Base-by-base conservation (phyloP, 2,797 vertebrate species). In the Gymnothorax reevesii region DNA sequence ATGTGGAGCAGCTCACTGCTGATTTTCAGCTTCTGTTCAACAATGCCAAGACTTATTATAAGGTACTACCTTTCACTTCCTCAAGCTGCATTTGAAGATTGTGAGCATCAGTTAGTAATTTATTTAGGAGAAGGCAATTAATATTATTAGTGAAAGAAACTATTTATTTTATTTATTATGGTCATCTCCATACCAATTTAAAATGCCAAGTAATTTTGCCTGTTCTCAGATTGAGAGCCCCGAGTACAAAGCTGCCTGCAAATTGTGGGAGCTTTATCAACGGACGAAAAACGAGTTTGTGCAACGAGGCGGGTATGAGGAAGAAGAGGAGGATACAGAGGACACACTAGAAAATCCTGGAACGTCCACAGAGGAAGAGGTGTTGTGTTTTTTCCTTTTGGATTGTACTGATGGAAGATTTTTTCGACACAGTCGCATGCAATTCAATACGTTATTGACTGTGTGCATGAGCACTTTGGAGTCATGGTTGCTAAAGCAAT, bases 1-100 rank as follows among this genome's bases (percentile, higher is more conserved):
- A 99, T 71, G 96, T 98, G 88, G 97, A 97, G 85, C 93, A 98
- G 87, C 95, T 99, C 87, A 98, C 98, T 83, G 95, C 97, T 89
- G 98, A 99, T 93, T 98, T 99, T 93, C 98, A 97, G 90, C 96
- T 99, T 85, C 96, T 99, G 93, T 98, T 99, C 92, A 99, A 96
- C 93, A 99, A 99, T n/a, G 96, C 99, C 71, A 99, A 99, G 92
- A 95, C 95, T 27, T 99, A 98, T 93, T 99, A 99, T 92, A 97
- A 98, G 97, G 99, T 99, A 92, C 90, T 88, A 7, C 17, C 49
- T n/a, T 55, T 80, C n/a, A 79, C 15, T 52, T 7, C 4, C 75
- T 79, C 5, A 17, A 52, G 27, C 15, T 79, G 42, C 13, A 7
- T 7, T 54, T 77, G 27, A 12, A 77, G 13, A 13, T 15, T 49